Conservation (phyloP, 2,888 invertebrate genomes). For the Timandra comae region DNA sequence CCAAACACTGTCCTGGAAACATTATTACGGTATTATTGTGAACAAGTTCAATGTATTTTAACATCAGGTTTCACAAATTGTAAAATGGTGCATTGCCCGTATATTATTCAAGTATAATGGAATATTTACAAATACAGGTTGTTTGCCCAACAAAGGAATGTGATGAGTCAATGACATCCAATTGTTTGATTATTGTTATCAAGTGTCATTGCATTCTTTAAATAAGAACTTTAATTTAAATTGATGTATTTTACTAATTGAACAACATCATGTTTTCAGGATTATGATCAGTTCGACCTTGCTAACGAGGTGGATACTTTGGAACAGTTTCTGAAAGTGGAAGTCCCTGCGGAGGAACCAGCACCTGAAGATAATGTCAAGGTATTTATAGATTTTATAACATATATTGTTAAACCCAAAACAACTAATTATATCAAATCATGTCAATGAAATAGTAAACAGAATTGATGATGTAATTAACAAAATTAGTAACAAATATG, state of each 20-base stretch:
- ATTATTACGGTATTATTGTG: too few species aligned
- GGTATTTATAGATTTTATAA: too few species aligned
- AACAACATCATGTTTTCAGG: slow-evolving; percentile 76
- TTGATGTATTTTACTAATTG: slow-evolving; percentile 7
- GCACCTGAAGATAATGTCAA: slow-evolving; percentile 40
- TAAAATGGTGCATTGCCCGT: too few species aligned
- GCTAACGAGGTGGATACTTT: slow-evolving; percentile 93
- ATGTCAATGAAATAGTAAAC: too few species aligned
- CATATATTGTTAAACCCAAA: too few species aligned
- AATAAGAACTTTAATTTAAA: too few species aligned
- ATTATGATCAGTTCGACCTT: slow-evolving; percentile 94
- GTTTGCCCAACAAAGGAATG: slow-evolving; percentile 14
- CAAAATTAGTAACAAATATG: too few species aligned
- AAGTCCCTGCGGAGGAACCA: slow-evolving; percentile 70
- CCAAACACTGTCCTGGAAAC: neutral
- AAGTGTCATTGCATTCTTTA: neutral
- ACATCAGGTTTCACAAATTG: too few species aligned
- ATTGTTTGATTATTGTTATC: neutral
- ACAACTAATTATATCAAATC: too few species aligned
- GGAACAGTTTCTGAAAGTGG: slow-evolving; percentile 90
- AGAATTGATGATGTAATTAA: too few species aligned
- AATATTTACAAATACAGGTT: slow-evolving; percentile 1
- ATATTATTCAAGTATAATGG: too few species aligned
- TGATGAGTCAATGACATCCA: slow-evolving; percentile 17
- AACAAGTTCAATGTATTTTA: too few species aligned